Conservation (phyloP, 2,797 vertebrate species). For the Lutjanus argentimaculatus region DNA sequence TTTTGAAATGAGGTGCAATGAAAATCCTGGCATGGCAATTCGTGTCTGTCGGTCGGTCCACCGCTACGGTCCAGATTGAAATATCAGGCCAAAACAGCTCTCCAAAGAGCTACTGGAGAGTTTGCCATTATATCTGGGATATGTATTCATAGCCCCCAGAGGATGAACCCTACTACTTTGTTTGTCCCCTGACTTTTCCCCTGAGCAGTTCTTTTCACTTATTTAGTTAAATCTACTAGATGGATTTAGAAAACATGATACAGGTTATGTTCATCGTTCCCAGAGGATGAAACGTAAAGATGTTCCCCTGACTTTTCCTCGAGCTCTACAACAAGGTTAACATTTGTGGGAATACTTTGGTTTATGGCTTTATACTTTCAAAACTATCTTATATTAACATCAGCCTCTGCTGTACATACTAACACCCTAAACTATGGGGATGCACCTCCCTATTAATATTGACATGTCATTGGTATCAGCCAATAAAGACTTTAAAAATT, state of each 20-base stretch:
- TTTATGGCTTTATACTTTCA: not conserved
- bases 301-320: not conserved
- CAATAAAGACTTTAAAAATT: too few species aligned
- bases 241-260: not conserved
- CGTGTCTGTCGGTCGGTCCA: not conserved
- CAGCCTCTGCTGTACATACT: not conserved
- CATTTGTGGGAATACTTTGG: not conserved
- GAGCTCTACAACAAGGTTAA: not conserved
- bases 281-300: not conserved
- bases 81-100: not conserved
- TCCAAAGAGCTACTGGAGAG: not conserved
- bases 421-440: not conserved
- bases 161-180: not conserved
- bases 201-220: not conserved
- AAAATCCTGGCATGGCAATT: not conserved
- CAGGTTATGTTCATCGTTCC: not conserved
- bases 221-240: not conserved
- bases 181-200: not conserved
- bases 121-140: not conserved
- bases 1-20: not conserved
- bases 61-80: not conserved
- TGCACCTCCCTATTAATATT: too few species aligned
- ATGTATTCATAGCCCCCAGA: not conserved
- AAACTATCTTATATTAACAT: not conserved
- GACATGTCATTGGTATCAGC: too few species aligned